A percentile compares a stretch with the other conserved stretches of the same genome.
These are phyloP conservation scores for Steinernema carpocapsae DNA, from an alignment of 2,888 invertebrate genomes.

Conservation along the genomic window DNA sequence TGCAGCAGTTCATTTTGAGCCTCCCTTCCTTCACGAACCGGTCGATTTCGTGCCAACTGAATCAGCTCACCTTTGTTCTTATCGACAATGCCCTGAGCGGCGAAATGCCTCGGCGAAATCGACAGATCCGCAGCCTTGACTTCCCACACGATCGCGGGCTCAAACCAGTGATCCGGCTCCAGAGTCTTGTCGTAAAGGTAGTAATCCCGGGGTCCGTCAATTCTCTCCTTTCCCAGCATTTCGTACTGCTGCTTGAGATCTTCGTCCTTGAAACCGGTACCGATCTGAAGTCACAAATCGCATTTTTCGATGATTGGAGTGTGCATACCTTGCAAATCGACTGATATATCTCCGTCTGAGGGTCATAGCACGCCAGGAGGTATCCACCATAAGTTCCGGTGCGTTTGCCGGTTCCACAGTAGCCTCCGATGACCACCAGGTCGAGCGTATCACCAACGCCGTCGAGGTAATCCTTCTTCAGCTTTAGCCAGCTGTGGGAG, in stretches of 20 bases:
- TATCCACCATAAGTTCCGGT: constrained; percentile 93
- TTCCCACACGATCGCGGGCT: constrained; percentile 87
- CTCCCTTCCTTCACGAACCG: too few relatives aligned
- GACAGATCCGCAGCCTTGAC: constrained; percentile 96
- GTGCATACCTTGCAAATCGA: constrained; percentile 81
- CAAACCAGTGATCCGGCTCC: constrained; percentile 86
- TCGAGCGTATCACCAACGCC: constrained; percentile 95
- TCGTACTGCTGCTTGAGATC: constrained; percentile 80
- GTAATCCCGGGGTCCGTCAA: constrained; percentile 75
- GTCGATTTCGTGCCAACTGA: too few relatives aligned
- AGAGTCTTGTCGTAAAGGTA: constrained; percentile 80
- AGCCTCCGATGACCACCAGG: constrained; percentile 89
- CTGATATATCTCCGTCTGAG: constrained; percentile 87
- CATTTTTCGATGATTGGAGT: background rate
- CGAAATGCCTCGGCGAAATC: constrained; percentile 89
- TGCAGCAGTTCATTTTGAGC: too few relatives aligned
- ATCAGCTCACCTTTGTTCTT: constrained; percentile 52
- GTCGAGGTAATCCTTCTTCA: constrained; percentile 85
- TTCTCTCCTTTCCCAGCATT: constrained; percentile 79
- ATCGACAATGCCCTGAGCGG: constrained; percentile 79
- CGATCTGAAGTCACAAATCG: constrained; percentile 75
- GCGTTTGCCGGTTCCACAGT: constrained; percentile 87
- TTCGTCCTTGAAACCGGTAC: constrained; percentile 93
- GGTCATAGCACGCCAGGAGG: constrained; percentile 89
- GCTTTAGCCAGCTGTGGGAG: constrained; percentile 88